Conservation (phyloP, 1,140 invertebrate species). For the Drosophila repleta region DNA sequence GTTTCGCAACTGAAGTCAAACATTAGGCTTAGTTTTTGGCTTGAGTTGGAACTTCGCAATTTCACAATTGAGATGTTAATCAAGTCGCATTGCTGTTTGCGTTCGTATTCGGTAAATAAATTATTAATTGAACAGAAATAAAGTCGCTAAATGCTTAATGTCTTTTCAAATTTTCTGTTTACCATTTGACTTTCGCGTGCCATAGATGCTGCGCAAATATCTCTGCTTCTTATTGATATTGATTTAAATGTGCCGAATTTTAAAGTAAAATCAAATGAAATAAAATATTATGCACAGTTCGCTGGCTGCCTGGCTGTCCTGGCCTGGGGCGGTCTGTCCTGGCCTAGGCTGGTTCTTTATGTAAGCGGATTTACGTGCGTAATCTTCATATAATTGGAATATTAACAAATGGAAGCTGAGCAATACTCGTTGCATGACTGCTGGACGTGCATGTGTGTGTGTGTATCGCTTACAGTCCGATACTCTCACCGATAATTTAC, state of each 20-base stretch:
- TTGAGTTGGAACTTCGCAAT: neutral
- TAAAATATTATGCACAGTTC: slow-evolving; percentile 15
- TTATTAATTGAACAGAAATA: too few relatives aligned
- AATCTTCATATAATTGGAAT: slow-evolving; percentile 8
- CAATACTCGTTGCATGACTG: neutral
- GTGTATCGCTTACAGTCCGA: too few relatives aligned
- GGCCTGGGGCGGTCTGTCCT: too few relatives aligned
- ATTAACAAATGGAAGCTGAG: neutral
- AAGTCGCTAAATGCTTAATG: too few relatives aligned
- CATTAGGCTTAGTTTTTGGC: neutral
- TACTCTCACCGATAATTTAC: slow-evolving; percentile 1
- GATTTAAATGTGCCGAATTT: neutral
- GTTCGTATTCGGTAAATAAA: too few relatives aligned
- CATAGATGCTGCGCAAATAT: too few relatives aligned
- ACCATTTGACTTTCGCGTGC: too few relatives aligned
- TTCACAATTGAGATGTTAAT: neutral
- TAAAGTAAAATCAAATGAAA: slow-evolving; percentile 5
- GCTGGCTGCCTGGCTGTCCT: neutral
- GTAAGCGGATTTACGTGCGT: slow-evolving; percentile 5
- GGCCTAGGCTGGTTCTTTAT: neutral
- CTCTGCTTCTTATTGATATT: neutral
- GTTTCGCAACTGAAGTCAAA: neutral
- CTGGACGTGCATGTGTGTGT: neutral
- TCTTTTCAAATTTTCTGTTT: too few relatives aligned
- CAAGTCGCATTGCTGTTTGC: too few relatives aligned